Evolutionary conservation across 2,797 vertebrate species (phyloP), one percentile per base, ranked within the genome.

Genomic region (Poecilia wingei): DNA sequence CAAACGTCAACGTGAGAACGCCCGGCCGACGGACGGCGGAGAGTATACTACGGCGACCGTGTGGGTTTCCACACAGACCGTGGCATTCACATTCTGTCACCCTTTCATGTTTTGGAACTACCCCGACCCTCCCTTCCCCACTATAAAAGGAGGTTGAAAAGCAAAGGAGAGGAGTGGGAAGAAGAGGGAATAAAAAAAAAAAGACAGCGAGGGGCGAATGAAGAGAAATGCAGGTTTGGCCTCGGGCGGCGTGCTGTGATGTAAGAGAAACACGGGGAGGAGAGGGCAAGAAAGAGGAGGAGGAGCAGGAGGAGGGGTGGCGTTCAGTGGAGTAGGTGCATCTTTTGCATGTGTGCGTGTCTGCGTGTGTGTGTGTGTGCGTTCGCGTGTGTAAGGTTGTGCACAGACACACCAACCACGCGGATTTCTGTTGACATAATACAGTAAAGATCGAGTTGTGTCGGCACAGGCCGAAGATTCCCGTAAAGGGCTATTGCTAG

Each of bases 401-500:
- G 78, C 71, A 51, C 75, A 8, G 46, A 59, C 18, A 89, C 85
- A 95, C 93, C 93, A 93, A 80, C 84, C 89, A 86, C 92, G 93
- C 94, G 93, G 93, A 92, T 81, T 88, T 94, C 89, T 96, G 96
- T 96, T 97, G 96, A 97, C 96, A 96, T 93, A 96, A 96, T 94
- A 95, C 82, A 72, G 81, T 86, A 70, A 49, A 96, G 95, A 95
- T 94, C 84, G 90, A 93, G 96, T 96, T 96, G 96, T 97, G 97
- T 96, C 96, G 95, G 94, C 95, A 95, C 96, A 97, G 95, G 97
- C 95, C 95, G 86, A 93, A 95, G 90, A 97, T 97, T 96, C 96
- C 96, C 97, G 95, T 95, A 72, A 79, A 79, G 77, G 77, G 92
- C 87, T 64, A 95, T 92, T 92, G 79, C 95, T 92, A 94, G 95